Base-by-base conservation (phyloP, 1,140 invertebrate genomes). In the Elymnias hypermnestra region DNA sequence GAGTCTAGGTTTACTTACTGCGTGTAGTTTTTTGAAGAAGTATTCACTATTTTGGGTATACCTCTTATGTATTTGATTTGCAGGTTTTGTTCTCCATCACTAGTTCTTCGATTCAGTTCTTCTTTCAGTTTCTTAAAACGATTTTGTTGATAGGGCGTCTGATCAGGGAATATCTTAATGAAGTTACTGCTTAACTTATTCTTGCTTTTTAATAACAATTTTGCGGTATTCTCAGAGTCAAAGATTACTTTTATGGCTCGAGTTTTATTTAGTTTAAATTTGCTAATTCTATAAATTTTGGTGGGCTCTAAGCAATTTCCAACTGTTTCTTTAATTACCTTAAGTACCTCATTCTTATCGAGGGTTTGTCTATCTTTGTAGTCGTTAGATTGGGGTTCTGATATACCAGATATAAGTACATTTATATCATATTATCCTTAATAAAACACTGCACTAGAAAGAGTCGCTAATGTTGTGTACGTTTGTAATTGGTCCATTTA, bases 201-300 rank as follows among this genome's bases (percentile, higher is more conserved):
- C 26, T 44, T 50, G 15, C 47, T 56, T 15, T 26, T 23, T 5
- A 56, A 23, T 36, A 56, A 22, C 18, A 33, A 3, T 21, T 50
- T 56, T 7, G 53, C 38, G 7, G 37, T 21, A 38, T 47, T 8
- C 9, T 44, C 10, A 6, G n/a, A 37, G 25, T 50, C 47, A 37
- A 47, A 51, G 5, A 18, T 37, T 31, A 51, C 38, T 15, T 51
- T 56, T 12, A 56, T 46, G 2, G 33, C 10, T 10, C 47, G 46
- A 29, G 15, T 37, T 21, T 42, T 39, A 5, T 35, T 23, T 36
- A 43, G 25, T 13, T 41, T 46, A n/a, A n/a, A n/a, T n/a, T n/a
- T n/a, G n/a, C n/a, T n/a, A n/a, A n/a, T n/a, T n/a, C n/a, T n/a
- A n/a, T n/a, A n/a, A n/a, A n/a, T n/a, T n/a, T n/a, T n/a, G n/a